Percentiles rank a stretch among this genome's conserved stretches.
Evolutionary conservation across 2,888 invertebrate genomes (phyloP).

Genomic region (Drosophila parthenogenetica): DNA sequence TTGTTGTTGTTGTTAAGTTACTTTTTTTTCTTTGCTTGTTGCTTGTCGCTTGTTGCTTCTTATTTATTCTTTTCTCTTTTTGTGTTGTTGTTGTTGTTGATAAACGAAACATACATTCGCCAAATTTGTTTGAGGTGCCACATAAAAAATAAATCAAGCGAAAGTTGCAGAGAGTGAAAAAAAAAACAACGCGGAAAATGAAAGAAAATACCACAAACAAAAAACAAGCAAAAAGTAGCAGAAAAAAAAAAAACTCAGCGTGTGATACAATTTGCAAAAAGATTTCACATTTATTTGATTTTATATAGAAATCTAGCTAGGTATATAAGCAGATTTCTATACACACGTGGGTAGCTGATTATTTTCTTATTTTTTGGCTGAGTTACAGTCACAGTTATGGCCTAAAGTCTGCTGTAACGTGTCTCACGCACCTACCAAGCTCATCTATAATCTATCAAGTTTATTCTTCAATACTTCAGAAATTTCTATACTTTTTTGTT

Average conservation of each 20-base stretch:
- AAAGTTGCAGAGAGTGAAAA: conserved; percentile 10
- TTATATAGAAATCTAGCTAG: conserved; percentile 1
- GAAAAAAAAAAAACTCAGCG: conserved; percentile 15
- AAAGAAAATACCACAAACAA: conserved; percentile 21
- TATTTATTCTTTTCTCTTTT: conserved; percentile 25
- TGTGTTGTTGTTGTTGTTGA: conserved; percentile 22
- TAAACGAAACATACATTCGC: conserved; percentile 36
- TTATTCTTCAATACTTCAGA: too few relatives aligned
- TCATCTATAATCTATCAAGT: too few relatives aligned
- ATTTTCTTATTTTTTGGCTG: neutral
- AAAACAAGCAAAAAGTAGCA: conserved; percentile 3
- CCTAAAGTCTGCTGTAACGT: neutral
- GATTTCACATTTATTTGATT: conserved; percentile 30
- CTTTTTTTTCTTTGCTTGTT: conserved; percentile 18
- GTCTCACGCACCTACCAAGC: too few relatives aligned
- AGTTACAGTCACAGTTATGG: conserved; percentile 11
- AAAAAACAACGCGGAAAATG: conserved; percentile 1
- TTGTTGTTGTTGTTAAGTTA: conserved; percentile 9
- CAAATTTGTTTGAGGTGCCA: conserved; percentile 61
- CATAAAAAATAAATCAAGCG: conserved; percentile 40
- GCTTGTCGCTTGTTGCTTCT: conserved; percentile 42
- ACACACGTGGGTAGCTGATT: neutral
- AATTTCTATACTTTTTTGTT: neutral
- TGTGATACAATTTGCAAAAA: conserved; percentile 32
- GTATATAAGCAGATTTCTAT: neutral